Percentiles rank a stretch among this genome's conserved stretches.
These are phyloP conservation scores for Parazoanthus swiftii DNA, from an alignment of 92 coral and sea anemone species.

Conservation along the genomic window DNA sequence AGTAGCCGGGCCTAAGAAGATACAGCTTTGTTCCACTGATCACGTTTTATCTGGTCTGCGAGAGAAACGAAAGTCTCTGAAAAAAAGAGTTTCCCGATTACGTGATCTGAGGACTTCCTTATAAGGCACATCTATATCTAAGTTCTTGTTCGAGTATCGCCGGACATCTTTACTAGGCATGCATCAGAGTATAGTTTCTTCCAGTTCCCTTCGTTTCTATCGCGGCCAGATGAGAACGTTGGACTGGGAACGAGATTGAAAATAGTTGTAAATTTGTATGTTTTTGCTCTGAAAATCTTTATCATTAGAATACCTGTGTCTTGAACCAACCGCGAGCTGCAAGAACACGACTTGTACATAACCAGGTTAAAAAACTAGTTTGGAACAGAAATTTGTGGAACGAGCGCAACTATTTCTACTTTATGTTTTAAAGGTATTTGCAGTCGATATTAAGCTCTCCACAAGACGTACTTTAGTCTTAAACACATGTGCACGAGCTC, in stretches of 20 bases:
- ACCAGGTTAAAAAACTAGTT: not conserved
- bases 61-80: not conserved
- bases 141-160: no score
- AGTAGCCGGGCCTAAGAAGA: not conserved
- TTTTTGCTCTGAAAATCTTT: no score
- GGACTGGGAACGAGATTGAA: not conserved
- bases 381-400: not conserved
- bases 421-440: no score
- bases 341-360: not conserved
- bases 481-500: not conserved
- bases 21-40: not conserved
- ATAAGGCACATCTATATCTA: no score
- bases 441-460: not conserved
- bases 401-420: not conserved
- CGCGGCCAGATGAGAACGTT: not conserved
- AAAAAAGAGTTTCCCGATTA: no score
- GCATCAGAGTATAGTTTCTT: not conserved
- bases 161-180: not conserved
- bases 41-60: not conserved
- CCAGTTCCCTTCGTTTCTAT: not conserved
- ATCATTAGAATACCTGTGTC: not conserved
- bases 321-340: no score
- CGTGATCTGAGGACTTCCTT: no score
- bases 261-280: not conserved
- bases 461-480: not conserved